These are phyloP conservation scores for Danio albolineatus DNA, from an alignment of 2,797 vertebrate genomes.

Conservation along the genomic window DNA sequence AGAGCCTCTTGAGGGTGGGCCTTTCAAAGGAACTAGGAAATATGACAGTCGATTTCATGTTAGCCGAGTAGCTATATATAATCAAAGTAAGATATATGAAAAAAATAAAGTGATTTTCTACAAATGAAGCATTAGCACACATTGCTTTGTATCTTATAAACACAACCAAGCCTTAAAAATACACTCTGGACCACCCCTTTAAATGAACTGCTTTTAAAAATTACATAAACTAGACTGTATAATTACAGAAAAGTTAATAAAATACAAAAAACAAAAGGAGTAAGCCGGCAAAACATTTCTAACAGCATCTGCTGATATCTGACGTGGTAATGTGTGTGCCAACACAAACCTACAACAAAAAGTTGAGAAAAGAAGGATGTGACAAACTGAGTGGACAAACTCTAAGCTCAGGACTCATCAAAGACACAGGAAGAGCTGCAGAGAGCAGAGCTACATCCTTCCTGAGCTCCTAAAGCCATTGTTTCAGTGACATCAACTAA, in stretches of 20 bases:
- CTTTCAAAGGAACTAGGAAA: too few relatives aligned
- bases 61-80: too few relatives aligned
- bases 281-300: not conserved
- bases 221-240: not conserved
- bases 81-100: too few relatives aligned
- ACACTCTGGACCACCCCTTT: too few relatives aligned
- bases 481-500: conserved; percentile 78
- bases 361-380: conserved; percentile 7
- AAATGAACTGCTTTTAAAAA: not conserved
- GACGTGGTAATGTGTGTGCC: not conserved
- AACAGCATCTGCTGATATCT: not conserved
- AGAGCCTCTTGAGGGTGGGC: too few relatives aligned
- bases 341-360: not conserved
- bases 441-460: conserved; percentile 79
- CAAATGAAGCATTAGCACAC: too few relatives aligned
- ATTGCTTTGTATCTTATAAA: too few relatives aligned
- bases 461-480: conserved; percentile 80
- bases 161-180: too few relatives aligned
- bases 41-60: too few relatives aligned
- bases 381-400: not conserved
- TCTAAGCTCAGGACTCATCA: conserved; percentile 63
- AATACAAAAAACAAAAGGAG: too few relatives aligned
- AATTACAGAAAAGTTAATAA: too few relatives aligned
- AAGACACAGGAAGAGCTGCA: conserved; percentile 71
- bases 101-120: too few relatives aligned